Base-by-base conservation (phyloP, 1,140 invertebrate genomes). In the Cydia strobilella region DNA sequence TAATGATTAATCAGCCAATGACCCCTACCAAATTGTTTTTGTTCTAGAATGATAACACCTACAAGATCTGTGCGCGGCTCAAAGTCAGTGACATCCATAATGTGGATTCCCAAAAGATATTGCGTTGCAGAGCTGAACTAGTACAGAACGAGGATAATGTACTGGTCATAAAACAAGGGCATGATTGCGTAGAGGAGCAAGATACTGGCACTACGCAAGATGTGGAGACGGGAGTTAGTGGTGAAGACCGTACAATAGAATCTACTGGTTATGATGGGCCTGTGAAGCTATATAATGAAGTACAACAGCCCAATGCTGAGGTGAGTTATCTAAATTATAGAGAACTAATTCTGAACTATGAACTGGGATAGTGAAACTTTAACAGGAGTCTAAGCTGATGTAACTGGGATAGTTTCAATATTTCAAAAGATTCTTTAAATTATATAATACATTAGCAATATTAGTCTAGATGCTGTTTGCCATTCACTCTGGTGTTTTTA, bases 241-340 rank as follows among this genome's bases (percentile, higher is more conserved):
- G 48, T 51, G 9, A 73, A 77, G 72, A 78, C 76, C 4, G 72
- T 76, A 69, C 74, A 63, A 81, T 75, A 9, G 83, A 82, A 62
- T 42, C 74, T 25, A 15, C 62, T 48, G 78, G 74, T 15, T 79
- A 84, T 73, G 75, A n/a, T 10, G 48, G 77, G 76, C 86, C 86
- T 18, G 80, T 92, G 10, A 79, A 89, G 74, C 79, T 90, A 12
- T 86, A 90, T 73, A 92, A 90, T 87, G 90, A 92, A 84, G 85
- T 88, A 5, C 81, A 90, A 5, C 81, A 90, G 66, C 72, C 79
- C 3, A 81, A 87, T 65, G 82, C 83, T 75, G 82, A 79, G 69
- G 90, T 91, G 74, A 83, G 85, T 81, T 76, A 12, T 23, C 1
- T 12, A 45, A 13, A 15, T 0, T 45, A 15, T 45, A 45, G 42